phyloP scores from a whole-genome alignment of 2,888 invertebrate species.

The Uloborus plumipes region DNA sequence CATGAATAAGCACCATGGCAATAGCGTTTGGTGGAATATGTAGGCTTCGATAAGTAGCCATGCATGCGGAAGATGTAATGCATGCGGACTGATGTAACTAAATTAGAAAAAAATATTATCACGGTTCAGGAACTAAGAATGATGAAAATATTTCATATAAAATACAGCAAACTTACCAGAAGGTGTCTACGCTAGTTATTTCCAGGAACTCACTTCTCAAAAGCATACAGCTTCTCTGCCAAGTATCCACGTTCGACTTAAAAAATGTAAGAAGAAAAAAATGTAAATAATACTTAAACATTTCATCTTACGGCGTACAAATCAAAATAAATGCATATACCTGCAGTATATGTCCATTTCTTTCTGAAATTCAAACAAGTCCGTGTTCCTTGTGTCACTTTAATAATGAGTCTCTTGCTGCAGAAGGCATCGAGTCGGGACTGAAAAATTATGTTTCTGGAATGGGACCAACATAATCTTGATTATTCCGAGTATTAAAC shows the following conservation, averaged over 20 bases:
- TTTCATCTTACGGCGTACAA: too few relatives aligned
- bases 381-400: conserved; percentile 1
- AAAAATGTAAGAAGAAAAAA: neutral
- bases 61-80: conserved; percentile 14
- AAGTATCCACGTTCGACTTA: conserved; percentile 4
- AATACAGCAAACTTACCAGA: too few relatives aligned
- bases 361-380: too few relatives aligned
- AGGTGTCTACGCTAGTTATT: neutral
- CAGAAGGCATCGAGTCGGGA: conserved; percentile 16
- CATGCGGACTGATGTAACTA: conserved; percentile 11
- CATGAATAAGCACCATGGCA: neutral
- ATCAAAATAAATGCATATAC: too few relatives aligned
- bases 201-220: neutral
- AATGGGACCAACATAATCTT: conserved; percentile 10
- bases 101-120: neutral
- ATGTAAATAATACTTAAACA: too few relatives aligned
- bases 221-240: neutral
- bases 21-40: conserved; percentile 19
- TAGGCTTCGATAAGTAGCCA: conserved; percentile 11
- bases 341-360: too few relatives aligned
- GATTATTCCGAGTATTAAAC: conserved; percentile 33
- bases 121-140: too few relatives aligned
- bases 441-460: neutral
- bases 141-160: too few relatives aligned
- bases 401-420: neutral